Percentiles rank a stretch among this genome's conserved stretches.
Conservation (phyloP, 2,888 invertebrate species). For the Bugula neritina region DNA sequence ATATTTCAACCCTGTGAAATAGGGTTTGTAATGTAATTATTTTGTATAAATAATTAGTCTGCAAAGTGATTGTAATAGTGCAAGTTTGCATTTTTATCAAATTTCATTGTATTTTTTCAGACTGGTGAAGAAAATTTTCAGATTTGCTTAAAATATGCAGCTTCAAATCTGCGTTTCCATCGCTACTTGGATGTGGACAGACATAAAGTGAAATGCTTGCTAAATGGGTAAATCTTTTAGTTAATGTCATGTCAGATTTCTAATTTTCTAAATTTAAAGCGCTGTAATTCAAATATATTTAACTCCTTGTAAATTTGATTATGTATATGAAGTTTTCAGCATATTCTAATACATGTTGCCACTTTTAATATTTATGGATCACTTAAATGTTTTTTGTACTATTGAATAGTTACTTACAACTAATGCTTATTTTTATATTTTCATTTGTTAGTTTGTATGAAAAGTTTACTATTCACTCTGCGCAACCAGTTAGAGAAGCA, state of each 20-base stretch:
- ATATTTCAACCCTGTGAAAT: neutral
- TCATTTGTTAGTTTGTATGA: slow-evolving; percentile 41
- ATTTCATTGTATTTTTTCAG: slow-evolving; percentile 34
- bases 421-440: no score
- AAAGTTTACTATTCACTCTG: slow-evolving; percentile 45
- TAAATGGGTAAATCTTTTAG: slow-evolving; percentile 41
- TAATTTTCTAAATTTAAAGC: no score
- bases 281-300: no score
- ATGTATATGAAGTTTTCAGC: no score
- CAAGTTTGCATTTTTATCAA: no score
- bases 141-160: slow-evolving; percentile 42
- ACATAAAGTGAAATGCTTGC: slow-evolving; percentile 41
- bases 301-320: no score
- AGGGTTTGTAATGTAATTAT: neutral
- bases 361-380: no score
- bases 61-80: neutral
- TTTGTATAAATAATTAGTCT: neutral
- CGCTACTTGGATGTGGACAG: slow-evolving; percentile 46
- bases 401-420: no score
- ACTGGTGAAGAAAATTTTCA: slow-evolving; percentile 45
- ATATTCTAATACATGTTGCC: no score
- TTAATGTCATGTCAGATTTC: no score
- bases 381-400: no score
- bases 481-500: slow-evolving; percentile 37
- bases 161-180: slow-evolving; percentile 46